phyloP scores from a whole-genome alignment of 2,888 invertebrate genomes.

The Caenorhabditis wallacei region DNA sequence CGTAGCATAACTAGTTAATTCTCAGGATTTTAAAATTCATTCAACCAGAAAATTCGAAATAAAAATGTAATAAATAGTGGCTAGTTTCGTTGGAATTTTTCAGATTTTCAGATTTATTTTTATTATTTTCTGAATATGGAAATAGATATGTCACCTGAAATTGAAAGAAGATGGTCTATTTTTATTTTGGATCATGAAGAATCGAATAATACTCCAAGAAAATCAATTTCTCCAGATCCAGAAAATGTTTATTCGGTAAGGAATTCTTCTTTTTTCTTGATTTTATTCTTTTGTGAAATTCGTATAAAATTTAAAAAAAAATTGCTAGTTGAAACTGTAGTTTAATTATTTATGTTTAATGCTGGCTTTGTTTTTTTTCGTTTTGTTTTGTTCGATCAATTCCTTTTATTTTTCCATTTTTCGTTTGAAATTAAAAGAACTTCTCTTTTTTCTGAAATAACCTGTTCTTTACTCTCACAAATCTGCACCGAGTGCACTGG shows the following conservation, averaged over 20 bases:
- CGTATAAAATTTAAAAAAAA: too few relatives aligned
- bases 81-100: background rate
- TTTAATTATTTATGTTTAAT: too few relatives aligned
- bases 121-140: constrained; percentile 20
- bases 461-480: too few relatives aligned
- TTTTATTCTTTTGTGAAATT: background rate
- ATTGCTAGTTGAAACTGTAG: too few relatives aligned
- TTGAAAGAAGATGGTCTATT: constrained; percentile 40
- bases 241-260: constrained; percentile 41
- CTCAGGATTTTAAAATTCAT: constrained; percentile 17
- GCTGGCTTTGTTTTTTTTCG: background rate
- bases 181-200: constrained; percentile 49
- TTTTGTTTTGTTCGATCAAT: too few relatives aligned
- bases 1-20: constrained; percentile 36
- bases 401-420: too few relatives aligned
- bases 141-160: constrained; percentile 4
- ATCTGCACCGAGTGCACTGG: background rate
- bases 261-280: background rate
- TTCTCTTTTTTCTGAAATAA: too few relatives aligned
- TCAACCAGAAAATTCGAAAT: constrained; percentile 15
- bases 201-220: constrained; percentile 21
- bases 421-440: too few relatives aligned
- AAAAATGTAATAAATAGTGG: constrained; percentile 1
- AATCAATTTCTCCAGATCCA: constrained; percentile 5
- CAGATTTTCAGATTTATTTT: constrained; percentile 11